These are phyloP conservation scores for Heteractis magnifica DNA, from an alignment of 92 coral and sea anemone genomes.

Conservation along the genomic window DNA sequence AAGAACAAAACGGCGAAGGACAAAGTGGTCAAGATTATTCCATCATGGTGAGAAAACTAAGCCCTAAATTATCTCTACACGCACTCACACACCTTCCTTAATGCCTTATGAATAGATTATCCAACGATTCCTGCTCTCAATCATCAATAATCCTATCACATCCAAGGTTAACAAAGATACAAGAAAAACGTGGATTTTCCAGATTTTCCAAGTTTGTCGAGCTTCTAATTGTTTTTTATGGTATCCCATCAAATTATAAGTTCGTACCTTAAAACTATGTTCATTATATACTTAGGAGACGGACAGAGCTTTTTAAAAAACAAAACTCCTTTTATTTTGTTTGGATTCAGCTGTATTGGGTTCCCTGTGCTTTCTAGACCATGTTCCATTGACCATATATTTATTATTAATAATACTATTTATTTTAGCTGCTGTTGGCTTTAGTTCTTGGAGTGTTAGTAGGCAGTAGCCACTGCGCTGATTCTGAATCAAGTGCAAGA, in stretches of 20 bases:
- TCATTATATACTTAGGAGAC: neutral
- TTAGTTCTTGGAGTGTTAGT: slow-evolving; percentile 51
- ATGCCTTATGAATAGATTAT: neutral
- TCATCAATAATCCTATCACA: neutral
- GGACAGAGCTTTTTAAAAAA: neutral
- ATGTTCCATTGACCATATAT: neutral
- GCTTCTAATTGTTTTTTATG: neutral
- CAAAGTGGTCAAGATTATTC: neutral
- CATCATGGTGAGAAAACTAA: slow-evolving; percentile 35
- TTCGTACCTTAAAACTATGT: neutral
- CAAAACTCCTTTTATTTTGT: neutral
- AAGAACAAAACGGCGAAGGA: slow-evolving; percentile 27
- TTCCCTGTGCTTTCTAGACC: neutral
- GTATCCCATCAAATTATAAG: neutral
- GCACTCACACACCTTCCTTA: neutral
- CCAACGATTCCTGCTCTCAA: neutral
- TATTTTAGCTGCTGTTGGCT: slow-evolving; percentile 45
- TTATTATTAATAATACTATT: neutral
- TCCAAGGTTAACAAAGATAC: neutral
- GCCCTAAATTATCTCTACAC: neutral
- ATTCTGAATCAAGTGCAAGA: slow-evolving; percentile 75
- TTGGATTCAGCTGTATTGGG: neutral
- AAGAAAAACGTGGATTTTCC: neutral
- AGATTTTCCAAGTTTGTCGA: neutral
- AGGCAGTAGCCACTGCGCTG: slow-evolving; percentile 52